Evolutionary conservation across 2,888 invertebrate genomes (phyloP).

Genomic region (Caenorhabditis auriculariae): DNA sequence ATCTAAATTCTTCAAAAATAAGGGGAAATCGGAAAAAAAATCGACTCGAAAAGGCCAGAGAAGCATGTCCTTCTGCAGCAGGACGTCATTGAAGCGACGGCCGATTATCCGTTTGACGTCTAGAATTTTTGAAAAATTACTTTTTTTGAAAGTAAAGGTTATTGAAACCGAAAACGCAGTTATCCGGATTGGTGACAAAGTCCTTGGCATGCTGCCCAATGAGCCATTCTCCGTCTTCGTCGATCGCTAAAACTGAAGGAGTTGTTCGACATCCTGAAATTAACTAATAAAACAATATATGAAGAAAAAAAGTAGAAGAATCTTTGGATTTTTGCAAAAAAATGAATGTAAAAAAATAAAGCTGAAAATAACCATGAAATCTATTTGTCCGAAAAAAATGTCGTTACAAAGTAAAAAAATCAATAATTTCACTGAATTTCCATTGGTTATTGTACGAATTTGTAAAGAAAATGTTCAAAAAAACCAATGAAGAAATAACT

Average conservation of each 20-base stretch:
- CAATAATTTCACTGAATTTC: too few species aligned
- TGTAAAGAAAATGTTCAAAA: too few species aligned
- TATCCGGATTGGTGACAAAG: slow-evolving; percentile 10
- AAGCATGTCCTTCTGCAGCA: slow-evolving; percentile 22
- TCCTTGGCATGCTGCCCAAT: slow-evolving; percentile 29
- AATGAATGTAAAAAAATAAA: too few species aligned
- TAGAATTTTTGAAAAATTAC: background rate
- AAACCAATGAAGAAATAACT: too few species aligned
- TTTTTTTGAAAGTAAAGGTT: background rate
- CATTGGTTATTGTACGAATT: too few species aligned
- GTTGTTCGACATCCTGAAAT: slow-evolving; percentile 24
- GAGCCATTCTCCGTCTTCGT: slow-evolving; percentile 24
- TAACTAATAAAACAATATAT: too few species aligned
- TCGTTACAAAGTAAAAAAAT: background rate
- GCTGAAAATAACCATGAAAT: background rate
- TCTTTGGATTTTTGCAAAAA: too few species aligned
- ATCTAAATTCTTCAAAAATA: too few species aligned
- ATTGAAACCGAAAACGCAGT: slow-evolving; percentile 16
- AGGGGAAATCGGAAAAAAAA: too few species aligned
- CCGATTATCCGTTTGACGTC: slow-evolving; percentile 29
- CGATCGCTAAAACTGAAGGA: slow-evolving; percentile 23
- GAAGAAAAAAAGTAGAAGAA: too few species aligned
- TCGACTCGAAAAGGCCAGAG: slow-evolving; percentile 24
- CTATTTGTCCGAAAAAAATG: too few species aligned
- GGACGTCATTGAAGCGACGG: slow-evolving; percentile 16